Base-by-base conservation (phyloP, 2,113 vertebrate species). In the Chinchilla lanigera region DNA sequence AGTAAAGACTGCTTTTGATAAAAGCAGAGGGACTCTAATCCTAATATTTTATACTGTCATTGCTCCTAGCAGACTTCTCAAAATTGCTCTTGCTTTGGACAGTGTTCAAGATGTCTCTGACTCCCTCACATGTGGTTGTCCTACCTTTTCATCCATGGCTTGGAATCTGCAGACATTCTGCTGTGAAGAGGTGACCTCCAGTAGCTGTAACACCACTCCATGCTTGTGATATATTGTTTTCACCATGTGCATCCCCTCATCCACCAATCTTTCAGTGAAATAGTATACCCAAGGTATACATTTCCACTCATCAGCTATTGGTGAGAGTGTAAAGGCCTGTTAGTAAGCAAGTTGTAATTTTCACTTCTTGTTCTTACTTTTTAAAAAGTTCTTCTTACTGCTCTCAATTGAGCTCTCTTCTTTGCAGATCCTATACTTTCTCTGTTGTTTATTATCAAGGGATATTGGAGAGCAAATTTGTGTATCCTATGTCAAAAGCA, bases 161-260 rank as follows among this genome's bases (percentile, higher is more conserved):
- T 13, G 3, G 7, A 33, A 22, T 20, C 41, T 2, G 13, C 7
- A 3, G 13, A 41, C 0, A 0, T 24, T 52, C 33, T 61, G 30
- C 11, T 8, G 0, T 8, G 30, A 47, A 50, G 67, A 33, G n/a
- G 22, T 24, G 16, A 11, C 38, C 38, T 24, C 1, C 11, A 28
- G 2, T 22, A 50, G 14, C 24, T 12, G 3, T 4, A 16, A 22
- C 5, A 1, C 0, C 33, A 11, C 17, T 6, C 19, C 47, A 9
- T 71, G 13, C 13, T 3, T 7, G 0, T 44, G 2, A 0, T 9
- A 35, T 44, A 10, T 11, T 47, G 7, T 10, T 28, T 2, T n/a
- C 38, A 14, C 33, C 24, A 2, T 3, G 5, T 47, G 22, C 19
- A 38, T 78, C 65, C 38, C 60, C 17, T 67, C 24, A 24, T 38